Conservation (phyloP, 2,113 vertebrate species). For the Rhizomys pruinosus region DNA sequence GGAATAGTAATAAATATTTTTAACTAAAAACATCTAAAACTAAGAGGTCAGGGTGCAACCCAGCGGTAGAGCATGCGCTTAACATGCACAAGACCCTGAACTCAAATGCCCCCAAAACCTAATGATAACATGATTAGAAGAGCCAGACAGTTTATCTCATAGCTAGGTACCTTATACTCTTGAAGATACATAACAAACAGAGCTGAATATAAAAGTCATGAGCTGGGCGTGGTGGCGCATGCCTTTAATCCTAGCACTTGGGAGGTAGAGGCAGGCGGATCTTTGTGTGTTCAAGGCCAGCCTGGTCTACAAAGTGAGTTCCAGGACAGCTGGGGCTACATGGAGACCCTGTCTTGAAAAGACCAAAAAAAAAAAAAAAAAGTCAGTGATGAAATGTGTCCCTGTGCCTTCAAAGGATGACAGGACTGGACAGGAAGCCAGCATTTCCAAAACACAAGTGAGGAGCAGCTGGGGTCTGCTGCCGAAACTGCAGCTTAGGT, state of each 20-base stretch:
- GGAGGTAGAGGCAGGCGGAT: too few species aligned
- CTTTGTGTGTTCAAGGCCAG: too few species aligned
- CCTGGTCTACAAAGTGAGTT: too few species aligned
- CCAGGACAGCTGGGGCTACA: too few species aligned
- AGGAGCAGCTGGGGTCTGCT: background rate
- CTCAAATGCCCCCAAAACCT: background rate
- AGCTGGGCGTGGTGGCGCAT: too few species aligned
- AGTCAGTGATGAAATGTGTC: background rate
- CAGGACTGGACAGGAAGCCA: background rate
- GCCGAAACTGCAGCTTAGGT: background rate
- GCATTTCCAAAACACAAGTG: background rate
- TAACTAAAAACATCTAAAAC: background rate
- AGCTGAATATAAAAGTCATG: background rate
- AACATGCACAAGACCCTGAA: too few species aligned
- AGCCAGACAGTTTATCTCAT: background rate
- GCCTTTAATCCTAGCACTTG: too few species aligned
- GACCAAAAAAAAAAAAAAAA: too few species aligned
- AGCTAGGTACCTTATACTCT: conserved; percentile 5
- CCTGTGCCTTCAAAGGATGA: background rate
- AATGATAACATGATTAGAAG: background rate
- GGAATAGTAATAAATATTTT: background rate
- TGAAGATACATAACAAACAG: background rate
- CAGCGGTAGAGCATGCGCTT: background rate
- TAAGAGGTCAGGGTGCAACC: too few species aligned
- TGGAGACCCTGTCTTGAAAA: too few species aligned